Evolutionary conservation across 1,140 invertebrate species (phyloP), one percentile per base, ranked within the genome.

Genomic region (Charaxes varanes): DNA sequence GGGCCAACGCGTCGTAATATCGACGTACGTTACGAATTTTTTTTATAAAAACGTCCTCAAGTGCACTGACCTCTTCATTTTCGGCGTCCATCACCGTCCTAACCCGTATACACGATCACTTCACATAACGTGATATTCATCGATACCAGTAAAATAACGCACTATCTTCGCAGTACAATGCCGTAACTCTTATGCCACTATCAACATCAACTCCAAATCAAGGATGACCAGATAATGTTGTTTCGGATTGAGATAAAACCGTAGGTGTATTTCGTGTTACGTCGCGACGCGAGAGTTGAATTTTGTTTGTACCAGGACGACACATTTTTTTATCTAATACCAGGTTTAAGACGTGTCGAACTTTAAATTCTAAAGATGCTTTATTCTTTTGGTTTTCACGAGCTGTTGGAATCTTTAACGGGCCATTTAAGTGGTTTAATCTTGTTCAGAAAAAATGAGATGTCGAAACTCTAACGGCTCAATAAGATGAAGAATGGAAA

Each of bases 181-280:
- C n/a, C n/a, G n/a, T n/a, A n/a, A n/a, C n/a, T n/a, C n/a, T n/a
- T n/a, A n/a, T n/a, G n/a, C n/a, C 38, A 46, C 13, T 59, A 59
- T 51, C 33, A 58, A 37, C 38, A 43, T 60, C 56, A 52, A 31
- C 24, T 35, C 31, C 24, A 35, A 28, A 47, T 52, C 42, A 62
- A 62, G 62, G 65, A 68, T 70, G 53, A 63, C 62, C 50, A 59
- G 62, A 70, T 61, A 62, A 51, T 24, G 36, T 10, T 22, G 26
- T 42, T 49, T 48, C 15, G 43, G 23, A 45, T 33, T 18, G 46
- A 53, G 54, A 60, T 57, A 55, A 54, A 50, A 48, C 24, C 19
- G 28, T 17, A 22, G 12, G 3, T 24, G 4, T 2, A 27, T 40
- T 41, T 32, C 38, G 8, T 46, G 42, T 41, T 49, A 19, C 26